Percentiles rank a stretch among this genome's conserved stretches.
Evolutionary conservation across 37 sponge, comb jelly and placozoan genomes (phyloP).

Genomic region (Bolinopsis microptera): DNA sequence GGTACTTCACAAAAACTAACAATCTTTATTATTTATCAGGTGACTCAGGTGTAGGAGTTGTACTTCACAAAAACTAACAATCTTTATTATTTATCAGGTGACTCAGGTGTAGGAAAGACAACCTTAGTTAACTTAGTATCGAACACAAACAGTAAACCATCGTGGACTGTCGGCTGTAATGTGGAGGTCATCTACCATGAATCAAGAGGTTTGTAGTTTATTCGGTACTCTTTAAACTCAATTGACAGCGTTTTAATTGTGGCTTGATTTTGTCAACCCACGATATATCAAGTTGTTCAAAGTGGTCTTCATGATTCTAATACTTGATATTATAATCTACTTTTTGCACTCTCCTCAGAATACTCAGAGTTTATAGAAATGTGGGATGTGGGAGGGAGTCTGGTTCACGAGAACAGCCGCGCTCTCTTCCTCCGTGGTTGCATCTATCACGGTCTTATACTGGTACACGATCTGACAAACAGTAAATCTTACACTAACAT

Average conservation of each 20-base stretch:
- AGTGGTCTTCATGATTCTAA: too few relatives aligned
- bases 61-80: not conserved
- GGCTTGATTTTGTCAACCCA: too few relatives aligned
- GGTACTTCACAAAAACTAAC: not conserved
- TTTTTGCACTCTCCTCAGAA: slow-evolving; percentile 22
- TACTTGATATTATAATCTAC: not conserved
- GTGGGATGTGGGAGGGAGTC: slow-evolving; percentile 94
- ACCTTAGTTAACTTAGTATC: slow-evolving; percentile 88
- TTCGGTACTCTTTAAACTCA: too few relatives aligned
- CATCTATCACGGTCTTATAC: slow-evolving; percentile 75
- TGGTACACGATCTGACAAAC: slow-evolving; percentile 95
- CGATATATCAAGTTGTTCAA: too few relatives aligned
- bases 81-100: not conserved
- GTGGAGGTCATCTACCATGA: slow-evolving; percentile 84
- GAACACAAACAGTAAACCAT: slow-evolving; percentile 68
- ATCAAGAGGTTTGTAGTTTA: not conserved
- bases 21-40: not conserved
- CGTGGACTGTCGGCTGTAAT: slow-evolving; percentile 89
- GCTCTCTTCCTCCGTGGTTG: slow-evolving; percentile 75
- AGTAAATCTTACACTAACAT: slow-evolving; percentile 88
- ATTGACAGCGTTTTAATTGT: too few relatives aligned
- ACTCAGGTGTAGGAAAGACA: slow-evolving; percentile 92
- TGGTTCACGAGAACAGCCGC: slow-evolving; percentile 78
- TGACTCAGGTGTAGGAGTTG: slow-evolving; percentile 87
- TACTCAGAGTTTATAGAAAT: slow-evolving; percentile 84